Evolutionary conservation across 2,113 vertebrate species (phyloP), one percentile per base, ranked within the genome.

Genomic region (Hymenochirus boettgeri): DNA sequence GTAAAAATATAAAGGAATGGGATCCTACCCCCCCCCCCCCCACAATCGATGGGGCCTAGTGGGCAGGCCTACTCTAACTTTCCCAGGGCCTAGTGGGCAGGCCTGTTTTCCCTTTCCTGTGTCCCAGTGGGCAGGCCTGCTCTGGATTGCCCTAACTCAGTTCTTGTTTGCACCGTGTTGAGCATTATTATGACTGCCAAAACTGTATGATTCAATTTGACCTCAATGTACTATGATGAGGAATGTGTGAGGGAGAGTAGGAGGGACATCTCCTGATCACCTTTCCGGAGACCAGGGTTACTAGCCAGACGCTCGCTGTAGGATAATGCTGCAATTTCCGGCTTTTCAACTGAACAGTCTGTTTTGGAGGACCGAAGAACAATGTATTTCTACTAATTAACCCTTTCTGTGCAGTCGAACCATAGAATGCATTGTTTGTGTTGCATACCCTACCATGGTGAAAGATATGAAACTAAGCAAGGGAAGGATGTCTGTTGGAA

Each of bases 261-360:
- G 46, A 57, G 48, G 57, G 29, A 23, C 25, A 56, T 60, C 65
- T 48, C 51, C 56, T 35, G 46, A 23, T 46, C 56, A 53, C 57
- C 33, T 53, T 66, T 69, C 65, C 65, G 57, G 57, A 60, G 65
- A 24, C 33, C 47, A 69, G 56, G 57, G 56, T 69, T 69, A 53
- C 47, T 53, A 60, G 57, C 48, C 56, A 54, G 56, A 21, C 56
- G 10, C 24, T 45, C 29, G 15, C 65, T 24, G 50, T 69, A 69
- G 57, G 65, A 69, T 69, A 60, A 69, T 60, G 65, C 48, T 53
- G 57, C 47, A 19, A 60, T 69, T 69, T 69, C 65, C 65, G 56
- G 25, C 65, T 45, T 69, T 69, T 69, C 33, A 60, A 57, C 33
- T 22, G 45, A 24, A 57, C 23, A 9, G 11, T 35, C 47, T 69